A percentile compares a stretch with the other conserved stretches of the same genome.
Conservation (phyloP, 1,140 invertebrate species). For the Drosophila yakuba region DNA sequence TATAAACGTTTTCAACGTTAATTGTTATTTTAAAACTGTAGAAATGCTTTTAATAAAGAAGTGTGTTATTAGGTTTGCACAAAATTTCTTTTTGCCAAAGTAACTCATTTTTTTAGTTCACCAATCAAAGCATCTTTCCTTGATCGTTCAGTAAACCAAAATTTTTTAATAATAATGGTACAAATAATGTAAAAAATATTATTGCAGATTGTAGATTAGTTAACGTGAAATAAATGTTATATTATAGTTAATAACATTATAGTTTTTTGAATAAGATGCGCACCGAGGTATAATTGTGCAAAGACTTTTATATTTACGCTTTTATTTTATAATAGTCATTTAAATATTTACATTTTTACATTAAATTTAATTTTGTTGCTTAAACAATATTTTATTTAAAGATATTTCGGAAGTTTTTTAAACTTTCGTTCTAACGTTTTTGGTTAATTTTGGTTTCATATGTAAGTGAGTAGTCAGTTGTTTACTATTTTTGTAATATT, state of each 20-base stretch:
- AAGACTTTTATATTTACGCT: neutral
- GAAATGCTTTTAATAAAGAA: neutral
- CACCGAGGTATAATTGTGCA: neutral
- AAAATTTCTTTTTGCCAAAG: neutral
- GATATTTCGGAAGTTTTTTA: conserved; percentile 59
- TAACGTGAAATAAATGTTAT: neutral
- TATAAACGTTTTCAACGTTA: too few species aligned
- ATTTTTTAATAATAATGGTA: too few species aligned
- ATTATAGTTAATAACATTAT: neutral
- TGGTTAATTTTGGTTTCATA: conserved; percentile 67
- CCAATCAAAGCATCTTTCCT: neutral
- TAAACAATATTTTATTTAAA: conserved; percentile 10
- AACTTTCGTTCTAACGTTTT: conserved; percentile 60
- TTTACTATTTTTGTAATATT: neutral
- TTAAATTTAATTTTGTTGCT: conserved; percentile 1
- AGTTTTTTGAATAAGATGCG: neutral
- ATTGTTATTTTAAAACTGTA: neutral
- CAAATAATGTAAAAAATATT: neutral
- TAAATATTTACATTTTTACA: conserved; percentile 43
- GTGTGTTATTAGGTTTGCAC: neutral
- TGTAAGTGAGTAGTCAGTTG: conserved; percentile 8
- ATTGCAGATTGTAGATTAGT: neutral
- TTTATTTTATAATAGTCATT: neutral
- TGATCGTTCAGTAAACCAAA: too few species aligned
- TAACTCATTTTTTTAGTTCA: neutral